These are phyloP conservation scores for Larimichthys polyactis DNA, from an alignment of 2,113 vertebrate genomes.

Conservation along the genomic window DNA sequence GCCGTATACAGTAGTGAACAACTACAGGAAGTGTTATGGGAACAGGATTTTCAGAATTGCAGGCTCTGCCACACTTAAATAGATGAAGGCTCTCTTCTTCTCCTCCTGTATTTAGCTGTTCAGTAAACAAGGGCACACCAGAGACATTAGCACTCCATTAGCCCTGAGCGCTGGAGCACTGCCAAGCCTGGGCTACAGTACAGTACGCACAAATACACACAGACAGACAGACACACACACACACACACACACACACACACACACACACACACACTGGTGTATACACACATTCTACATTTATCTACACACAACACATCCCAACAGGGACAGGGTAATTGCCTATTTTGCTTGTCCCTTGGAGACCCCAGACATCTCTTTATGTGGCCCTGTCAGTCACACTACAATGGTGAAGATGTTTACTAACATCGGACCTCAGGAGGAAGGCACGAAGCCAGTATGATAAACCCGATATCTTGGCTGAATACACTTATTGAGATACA, in stretches of 20 bases:
- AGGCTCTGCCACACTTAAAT: conserved; percentile 50
- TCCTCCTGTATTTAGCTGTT: conserved; percentile 62
- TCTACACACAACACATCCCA: conserved; percentile 22
- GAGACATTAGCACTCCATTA: conserved; percentile 67
- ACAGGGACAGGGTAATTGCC: conserved; percentile 19
- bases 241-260: conserved; percentile 21
- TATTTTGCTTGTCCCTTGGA: conserved; percentile 18
- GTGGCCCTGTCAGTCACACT: conserved; percentile 45
- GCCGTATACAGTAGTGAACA: conserved; percentile 10
- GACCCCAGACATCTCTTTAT: conserved; percentile 26
- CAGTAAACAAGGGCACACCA: conserved; percentile 67
- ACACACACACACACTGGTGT: not conserved
- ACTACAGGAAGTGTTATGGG: conserved; percentile 33
- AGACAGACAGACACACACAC: conserved; percentile 21
- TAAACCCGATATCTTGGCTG: not conserved
- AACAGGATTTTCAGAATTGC: conserved; percentile 36
- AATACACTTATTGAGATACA: not conserved
- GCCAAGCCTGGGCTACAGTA: conserved; percentile 41
- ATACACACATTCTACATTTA: conserved; percentile 34
- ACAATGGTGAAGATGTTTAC: not conserved
- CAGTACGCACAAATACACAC: conserved; percentile 4
- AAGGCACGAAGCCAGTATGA: conserved; percentile 2
- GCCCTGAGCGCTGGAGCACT: conserved; percentile 46
- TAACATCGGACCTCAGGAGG: conserved; percentile 41
- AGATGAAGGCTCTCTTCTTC: conserved; percentile 37